Conservation (phyloP, 2,113 vertebrate species). For the Ciconia maguari region DNA sequence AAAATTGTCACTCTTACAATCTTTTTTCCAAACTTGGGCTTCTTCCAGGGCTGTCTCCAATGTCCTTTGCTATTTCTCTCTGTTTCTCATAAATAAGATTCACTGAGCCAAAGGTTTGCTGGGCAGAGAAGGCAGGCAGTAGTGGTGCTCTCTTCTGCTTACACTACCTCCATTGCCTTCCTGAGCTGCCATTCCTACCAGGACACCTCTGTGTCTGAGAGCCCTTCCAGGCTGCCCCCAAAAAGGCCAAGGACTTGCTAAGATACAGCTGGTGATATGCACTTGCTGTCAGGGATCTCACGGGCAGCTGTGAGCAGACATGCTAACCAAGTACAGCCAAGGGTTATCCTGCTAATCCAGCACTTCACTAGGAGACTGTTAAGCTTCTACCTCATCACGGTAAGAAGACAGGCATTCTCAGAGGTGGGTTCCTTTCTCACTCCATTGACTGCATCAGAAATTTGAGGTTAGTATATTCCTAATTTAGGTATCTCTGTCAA, state of each 20-base stretch:
- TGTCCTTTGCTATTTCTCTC: background rate
- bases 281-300: accelerated
- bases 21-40: background rate
- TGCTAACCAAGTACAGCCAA: background rate
- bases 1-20: background rate
- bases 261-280: background rate
- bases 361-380: background rate
- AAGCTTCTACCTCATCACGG: background rate
- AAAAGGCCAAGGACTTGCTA: background rate
- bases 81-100: background rate
- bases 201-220: background rate
- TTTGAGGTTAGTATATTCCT: background rate
- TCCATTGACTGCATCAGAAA: background rate
- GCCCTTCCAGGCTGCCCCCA: background rate
- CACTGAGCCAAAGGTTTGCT: background rate
- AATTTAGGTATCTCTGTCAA: background rate
- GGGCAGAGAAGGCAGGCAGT: background rate
- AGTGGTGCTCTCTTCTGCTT: background rate
- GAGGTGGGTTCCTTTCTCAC: background rate
- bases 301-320: background rate
- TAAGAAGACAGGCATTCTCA: background rate
- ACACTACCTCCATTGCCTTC: background rate
- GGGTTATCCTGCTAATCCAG: background rate
- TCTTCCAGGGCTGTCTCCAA: background rate
- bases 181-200: background rate